Evolutionary conservation across 2,113 vertebrate species (phyloP).

Genomic region (Camelus dromedarius): DNA sequence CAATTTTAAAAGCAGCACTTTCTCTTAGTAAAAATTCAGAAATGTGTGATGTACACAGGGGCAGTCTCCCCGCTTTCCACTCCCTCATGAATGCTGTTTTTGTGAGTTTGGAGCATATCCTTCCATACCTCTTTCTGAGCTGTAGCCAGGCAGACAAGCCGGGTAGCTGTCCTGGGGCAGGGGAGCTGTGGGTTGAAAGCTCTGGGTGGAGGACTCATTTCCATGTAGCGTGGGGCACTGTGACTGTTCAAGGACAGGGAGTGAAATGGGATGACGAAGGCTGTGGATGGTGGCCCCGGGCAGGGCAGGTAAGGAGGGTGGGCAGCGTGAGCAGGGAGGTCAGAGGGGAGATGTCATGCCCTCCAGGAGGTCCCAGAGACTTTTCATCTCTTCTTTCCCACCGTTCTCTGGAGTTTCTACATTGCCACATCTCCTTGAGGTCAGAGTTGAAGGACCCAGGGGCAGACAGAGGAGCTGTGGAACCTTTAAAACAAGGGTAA

Average conservation of each 20-base stretch:
- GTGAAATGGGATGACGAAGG: neutral
- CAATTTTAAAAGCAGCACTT: neutral
- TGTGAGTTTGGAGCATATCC: neutral
- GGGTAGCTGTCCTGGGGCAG: neutral
- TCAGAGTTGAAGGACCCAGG: neutral
- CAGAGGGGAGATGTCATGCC: neutral
- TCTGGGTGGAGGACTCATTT: neutral
- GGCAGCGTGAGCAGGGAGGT: neutral
- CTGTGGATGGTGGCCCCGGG: neutral
- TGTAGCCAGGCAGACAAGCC: neutral
- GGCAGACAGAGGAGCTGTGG: neutral
- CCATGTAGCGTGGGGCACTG: neutral
- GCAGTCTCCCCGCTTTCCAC: no score
- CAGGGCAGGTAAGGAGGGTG: no score
- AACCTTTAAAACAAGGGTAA: neutral
- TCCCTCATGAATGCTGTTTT: neutral
- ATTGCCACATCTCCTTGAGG: neutral
- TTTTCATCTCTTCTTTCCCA: neutral
- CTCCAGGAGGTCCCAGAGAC: neutral
- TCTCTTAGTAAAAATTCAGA: neutral
- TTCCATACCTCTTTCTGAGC: neutral
- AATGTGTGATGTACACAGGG: rapidly evolving
- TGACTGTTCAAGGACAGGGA: neutral
- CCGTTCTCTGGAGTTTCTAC: no score
- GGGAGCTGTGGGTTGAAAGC: neutral